phyloP scores from a whole-genome alignment of 2,888 invertebrate genomes.

The Drosophila nr. fundita region DNA sequence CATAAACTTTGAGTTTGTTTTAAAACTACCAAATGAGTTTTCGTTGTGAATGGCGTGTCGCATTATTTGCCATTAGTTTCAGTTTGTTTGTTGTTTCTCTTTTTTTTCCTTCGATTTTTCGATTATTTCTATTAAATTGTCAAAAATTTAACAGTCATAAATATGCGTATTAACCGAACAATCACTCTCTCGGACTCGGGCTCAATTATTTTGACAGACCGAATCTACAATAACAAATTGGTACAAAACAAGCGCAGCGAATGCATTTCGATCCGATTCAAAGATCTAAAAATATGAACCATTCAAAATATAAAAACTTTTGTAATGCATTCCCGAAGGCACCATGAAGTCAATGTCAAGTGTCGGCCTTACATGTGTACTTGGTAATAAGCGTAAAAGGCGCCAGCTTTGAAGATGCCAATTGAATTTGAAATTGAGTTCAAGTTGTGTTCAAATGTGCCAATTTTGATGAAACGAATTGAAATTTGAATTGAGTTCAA shows the following conservation, averaged over 20 bases:
- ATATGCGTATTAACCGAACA: constrained; percentile 60
- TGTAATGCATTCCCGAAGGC: background rate
- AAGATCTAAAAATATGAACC: background rate
- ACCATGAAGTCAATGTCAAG: constrained; percentile 45
- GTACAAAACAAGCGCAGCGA: constrained; percentile 63
- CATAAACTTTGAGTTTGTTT: constrained; percentile 61
- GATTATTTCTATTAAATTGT: constrained; percentile 71
- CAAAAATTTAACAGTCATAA: constrained; percentile 66
- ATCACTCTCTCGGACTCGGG: constrained; percentile 30
- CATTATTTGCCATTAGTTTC: constrained; percentile 39
- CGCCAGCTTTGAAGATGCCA: constrained; percentile 25
- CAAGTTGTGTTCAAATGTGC: constrained; percentile 31
- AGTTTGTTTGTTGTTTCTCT: constrained; percentile 7
- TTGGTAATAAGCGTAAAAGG: constrained; percentile 44
- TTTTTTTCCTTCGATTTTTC: background rate
- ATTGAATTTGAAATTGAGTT: background rate
- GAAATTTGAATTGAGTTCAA: background rate
- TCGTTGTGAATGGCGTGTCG: constrained; percentile 54
- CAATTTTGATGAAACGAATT: background rate
- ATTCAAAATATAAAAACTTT: constrained; percentile 6
- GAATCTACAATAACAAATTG: constrained; percentile 37
- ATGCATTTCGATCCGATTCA: constrained; percentile 62
- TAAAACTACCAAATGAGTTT: constrained; percentile 36
- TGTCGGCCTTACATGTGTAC: constrained; percentile 45
- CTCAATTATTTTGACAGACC: constrained; percentile 72